phyloP scores from a whole-genome alignment of 2,797 vertebrate species.

The Diplodus puntazzo region DNA sequence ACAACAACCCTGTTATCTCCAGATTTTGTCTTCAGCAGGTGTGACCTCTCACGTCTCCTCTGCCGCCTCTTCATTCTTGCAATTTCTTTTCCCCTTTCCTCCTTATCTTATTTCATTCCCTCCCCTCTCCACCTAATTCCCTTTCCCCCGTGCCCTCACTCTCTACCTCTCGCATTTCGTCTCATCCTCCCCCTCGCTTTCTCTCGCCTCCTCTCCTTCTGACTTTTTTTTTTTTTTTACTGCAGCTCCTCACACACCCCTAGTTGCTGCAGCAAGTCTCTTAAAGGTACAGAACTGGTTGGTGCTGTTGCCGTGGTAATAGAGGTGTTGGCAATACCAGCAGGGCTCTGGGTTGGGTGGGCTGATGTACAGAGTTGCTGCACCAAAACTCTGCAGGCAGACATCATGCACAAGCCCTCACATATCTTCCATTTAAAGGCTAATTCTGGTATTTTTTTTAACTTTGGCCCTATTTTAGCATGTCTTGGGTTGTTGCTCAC shows the following conservation, averaged over 20 bases:
- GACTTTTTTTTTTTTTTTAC: constrained; percentile 55
- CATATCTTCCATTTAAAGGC: background rate
- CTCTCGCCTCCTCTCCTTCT: constrained; percentile 52
- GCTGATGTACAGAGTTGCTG: constrained; percentile 41
- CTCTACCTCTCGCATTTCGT: constrained; percentile 56
- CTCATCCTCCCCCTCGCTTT: constrained; percentile 56
- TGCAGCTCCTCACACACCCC: constrained; percentile 79
- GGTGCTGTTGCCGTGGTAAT: constrained; percentile 75
- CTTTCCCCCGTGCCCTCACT: constrained; percentile 50
- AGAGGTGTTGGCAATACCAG: constrained; percentile 64
- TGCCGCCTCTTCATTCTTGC: constrained; percentile 59
- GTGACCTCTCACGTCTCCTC: constrained; percentile 70
- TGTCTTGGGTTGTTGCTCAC: no score
- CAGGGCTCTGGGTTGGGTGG: constrained; percentile 50
- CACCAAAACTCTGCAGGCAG: constrained; percentile 46
- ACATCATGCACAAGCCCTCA: constrained; percentile 21
- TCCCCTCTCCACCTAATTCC: constrained; percentile 52
- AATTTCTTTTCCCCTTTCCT: constrained; percentile 63
- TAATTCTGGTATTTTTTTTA: no score
- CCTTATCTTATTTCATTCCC: constrained; percentile 68
- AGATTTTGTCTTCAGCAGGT: constrained; percentile 67
- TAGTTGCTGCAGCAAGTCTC: constrained; percentile 82
- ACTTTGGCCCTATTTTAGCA: no score
- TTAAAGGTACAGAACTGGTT: constrained; percentile 82
- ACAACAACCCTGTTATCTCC: constrained; percentile 48